phyloP scores from a whole-genome alignment of 2,113 vertebrate genomes.

The Hymenochirus boettgeri region DNA sequence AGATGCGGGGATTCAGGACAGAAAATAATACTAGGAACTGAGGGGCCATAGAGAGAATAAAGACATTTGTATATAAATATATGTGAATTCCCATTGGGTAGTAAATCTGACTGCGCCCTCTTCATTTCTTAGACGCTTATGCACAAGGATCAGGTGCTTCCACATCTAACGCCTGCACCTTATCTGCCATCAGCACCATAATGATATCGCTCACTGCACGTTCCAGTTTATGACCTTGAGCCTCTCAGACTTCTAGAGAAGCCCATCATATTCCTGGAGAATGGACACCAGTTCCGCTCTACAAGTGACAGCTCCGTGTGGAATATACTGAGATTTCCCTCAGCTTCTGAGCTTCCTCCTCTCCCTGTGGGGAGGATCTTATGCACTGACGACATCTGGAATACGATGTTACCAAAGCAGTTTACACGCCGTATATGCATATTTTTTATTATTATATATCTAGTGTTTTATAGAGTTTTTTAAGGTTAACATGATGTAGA shows the following conservation, averaged over 20 bases:
- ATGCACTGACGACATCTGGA: slow-evolving; percentile 85
- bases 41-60: too few relatives aligned
- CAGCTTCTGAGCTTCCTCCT: slow-evolving; percentile 54
- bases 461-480: slow-evolving; percentile 93
- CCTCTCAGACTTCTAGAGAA: slow-evolving; percentile 41
- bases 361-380: slow-evolving; percentile 37
- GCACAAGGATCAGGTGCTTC: slow-evolving; percentile 77
- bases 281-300: slow-evolving; percentile 21
- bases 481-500: slow-evolving; percentile 77
- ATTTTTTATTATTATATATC: slow-evolving; percentile 96
- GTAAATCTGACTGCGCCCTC: neutral
- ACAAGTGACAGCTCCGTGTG: slow-evolving; percentile 22
- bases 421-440: slow-evolving; percentile 98
- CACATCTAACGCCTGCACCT: slow-evolving; percentile 84
- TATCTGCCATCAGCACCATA: slow-evolving; percentile 95
- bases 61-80: too few relatives aligned
- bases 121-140: slow-evolving; percentile 70
- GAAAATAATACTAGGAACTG: too few relatives aligned
- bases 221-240: slow-evolving; percentile 90
- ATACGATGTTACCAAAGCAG: slow-evolving; percentile 98
- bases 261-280: slow-evolving; percentile 73
- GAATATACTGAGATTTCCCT: slow-evolving; percentile 37
- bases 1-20: too few relatives aligned
- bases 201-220: slow-evolving; percentile 94
- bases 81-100: too few relatives aligned